phyloP scores from a whole-genome alignment of 2,888 invertebrate genomes.

The Tuta absoluta region DNA sequence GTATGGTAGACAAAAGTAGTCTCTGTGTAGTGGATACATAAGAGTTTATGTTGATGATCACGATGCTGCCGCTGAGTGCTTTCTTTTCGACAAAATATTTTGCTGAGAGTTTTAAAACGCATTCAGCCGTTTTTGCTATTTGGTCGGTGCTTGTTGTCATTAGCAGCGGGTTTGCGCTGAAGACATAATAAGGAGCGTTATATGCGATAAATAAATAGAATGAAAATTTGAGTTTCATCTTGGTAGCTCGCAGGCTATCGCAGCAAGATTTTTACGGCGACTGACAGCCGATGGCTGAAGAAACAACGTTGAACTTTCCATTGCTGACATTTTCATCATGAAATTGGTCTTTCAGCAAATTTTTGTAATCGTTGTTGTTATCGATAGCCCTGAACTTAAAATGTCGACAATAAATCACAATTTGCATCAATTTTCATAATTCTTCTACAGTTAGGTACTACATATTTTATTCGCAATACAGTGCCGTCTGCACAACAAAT shows the following conservation, averaged over 20 bases:
- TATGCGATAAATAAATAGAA: slow-evolving; percentile 44
- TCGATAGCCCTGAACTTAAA: slow-evolving; percentile 43
- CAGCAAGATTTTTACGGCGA: background rate
- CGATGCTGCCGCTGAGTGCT: slow-evolving; percentile 75
- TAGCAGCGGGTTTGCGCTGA: slow-evolving; percentile 63
- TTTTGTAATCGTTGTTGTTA: slow-evolving; percentile 7
- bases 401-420: slow-evolving; percentile 20
- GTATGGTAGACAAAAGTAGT: slow-evolving; percentile 69
- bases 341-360: slow-evolving; percentile 20
- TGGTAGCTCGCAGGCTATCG: background rate
- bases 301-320: slow-evolving; percentile 19
- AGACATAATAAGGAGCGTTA: slow-evolving; percentile 38
- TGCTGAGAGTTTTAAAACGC: slow-evolving; percentile 76
- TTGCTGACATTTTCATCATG: slow-evolving; percentile 33
- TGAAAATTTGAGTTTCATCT: slow-evolving; percentile 46
- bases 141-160: slow-evolving; percentile 62
- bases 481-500: background rate
- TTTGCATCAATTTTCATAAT: background rate
- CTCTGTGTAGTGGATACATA: slow-evolving; percentile 65
- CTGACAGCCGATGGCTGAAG: background rate
- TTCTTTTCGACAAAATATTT: slow-evolving; percentile 78
- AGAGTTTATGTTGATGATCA: slow-evolving; percentile 76
- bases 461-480: background rate
- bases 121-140: slow-evolving; percentile 70
- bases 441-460: background rate